Evolutionary conservation across 2,888 invertebrate species (phyloP), one percentile per base, ranked within the genome.

Genomic region (Incurvaria masculella): DNA sequence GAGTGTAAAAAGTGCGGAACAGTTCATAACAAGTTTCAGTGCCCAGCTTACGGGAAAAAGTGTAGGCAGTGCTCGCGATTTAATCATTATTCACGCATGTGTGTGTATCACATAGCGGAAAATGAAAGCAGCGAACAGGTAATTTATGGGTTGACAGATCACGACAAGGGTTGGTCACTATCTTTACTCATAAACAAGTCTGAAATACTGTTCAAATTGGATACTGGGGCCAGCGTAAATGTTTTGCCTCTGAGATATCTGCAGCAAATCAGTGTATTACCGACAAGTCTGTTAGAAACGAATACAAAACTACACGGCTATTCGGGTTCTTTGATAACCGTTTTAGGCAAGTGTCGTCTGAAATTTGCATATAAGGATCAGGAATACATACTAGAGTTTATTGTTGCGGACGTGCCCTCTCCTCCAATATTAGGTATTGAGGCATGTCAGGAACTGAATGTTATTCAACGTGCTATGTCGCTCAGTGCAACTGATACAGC

Each of bases 371-470:
- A 16, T 11, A 38, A 17, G 26, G 19, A 39, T 42, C 45, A 19
- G 33, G 42, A 42, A 44, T 33, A 33, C 14, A 33, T 33, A 33
- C 14, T 33, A 33, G 33, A 33, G 14, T 33, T 14, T 14, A 33
- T 33, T 14, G 14, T 33, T 14, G 33, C 33, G 14, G 33, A 33
- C 14, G 14, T 14, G 8, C 8, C 8, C 14, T 33, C 33, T 6
- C 33, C 33, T 33, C 33, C 33, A 8, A 33, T 33, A 14, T 11
- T 33, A 8, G 33, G 33, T 3, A 4, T 6, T 14, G 14, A 4
- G 3, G 8, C 56, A 2, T 55, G 56, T 39, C 49, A 53, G 21
- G 52, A 55, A 26, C 46, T 56, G 44, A 42, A 50, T n/a, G 48
- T 54, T 26, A 44, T 55, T 1, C 52, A 54, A 47, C 21, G 52